phyloP scores from a whole-genome alignment of 1,140 invertebrate genomes.

The Papilio polyxenes region DNA sequence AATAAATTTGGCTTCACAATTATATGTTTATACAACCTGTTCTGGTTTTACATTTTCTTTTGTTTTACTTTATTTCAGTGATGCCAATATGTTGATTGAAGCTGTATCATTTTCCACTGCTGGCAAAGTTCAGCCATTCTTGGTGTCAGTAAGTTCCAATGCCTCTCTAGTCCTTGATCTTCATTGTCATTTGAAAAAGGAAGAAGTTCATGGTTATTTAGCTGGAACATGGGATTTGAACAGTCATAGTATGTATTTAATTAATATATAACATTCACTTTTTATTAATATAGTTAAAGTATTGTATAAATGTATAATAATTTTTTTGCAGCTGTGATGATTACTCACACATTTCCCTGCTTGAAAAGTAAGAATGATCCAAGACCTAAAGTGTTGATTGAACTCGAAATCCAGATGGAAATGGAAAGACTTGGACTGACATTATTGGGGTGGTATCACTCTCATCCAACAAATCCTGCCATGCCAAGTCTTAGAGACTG shows the following conservation, averaged over 20 bases:
- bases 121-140: conserved; percentile 95
- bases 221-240: conserved; percentile 97
- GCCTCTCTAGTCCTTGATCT: conserved; percentile 94
- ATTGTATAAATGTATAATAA: neutral
- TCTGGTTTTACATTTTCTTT: neutral
- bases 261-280: neutral
- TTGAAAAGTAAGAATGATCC: conserved; percentile 90
- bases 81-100: conserved; percentile 93
- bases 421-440: conserved; percentile 91
- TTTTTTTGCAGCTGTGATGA: conserved; percentile 86
- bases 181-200: conserved; percentile 95
- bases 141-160: conserved; percentile 93
- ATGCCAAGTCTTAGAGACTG: conserved; percentile 95
- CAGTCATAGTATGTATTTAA: conserved; percentile 89
- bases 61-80: conserved; percentile 82
- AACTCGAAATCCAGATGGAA: conserved; percentile 89
- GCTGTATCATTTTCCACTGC: conserved; percentile 92
- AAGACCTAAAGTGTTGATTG: conserved; percentile 86
- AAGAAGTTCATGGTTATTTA: conserved; percentile 96
- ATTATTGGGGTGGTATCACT: conserved; percentile 97
- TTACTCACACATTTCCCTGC: conserved; percentile 95
- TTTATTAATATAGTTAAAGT: neutral
- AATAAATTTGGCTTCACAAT: conserved; percentile 61
- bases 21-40: neutral
- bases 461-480: conserved; percentile 93